Base-by-base conservation (phyloP, 2,113 vertebrate species). In the human (Homo sapiens) region DNA sequence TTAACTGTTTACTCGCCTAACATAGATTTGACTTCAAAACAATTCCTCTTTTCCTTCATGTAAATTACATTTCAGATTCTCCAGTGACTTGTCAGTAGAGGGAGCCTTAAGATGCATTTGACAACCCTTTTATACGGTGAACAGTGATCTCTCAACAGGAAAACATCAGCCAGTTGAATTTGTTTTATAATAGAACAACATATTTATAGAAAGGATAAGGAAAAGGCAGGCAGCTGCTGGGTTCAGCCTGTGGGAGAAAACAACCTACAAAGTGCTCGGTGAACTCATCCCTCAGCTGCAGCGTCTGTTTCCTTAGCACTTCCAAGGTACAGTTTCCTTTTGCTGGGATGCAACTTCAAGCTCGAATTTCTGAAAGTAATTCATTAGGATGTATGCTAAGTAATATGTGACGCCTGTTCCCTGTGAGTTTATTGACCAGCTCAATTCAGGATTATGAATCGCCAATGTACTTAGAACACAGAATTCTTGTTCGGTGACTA, bases 391-490 rank as follows among this genome's bases (percentile, higher is more conserved):
- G 5, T 5, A 6, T 0, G 4, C 59, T 70, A 18, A 48, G 5
- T 11, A 9, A 6, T 4, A 5, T 1, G 38, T 0, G 1, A 18
- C 8, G 6, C 32, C 43, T 12, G 1, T 48, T 43, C 35, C 38
- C 87, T 4, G 14, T 43, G 59, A 80, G 7, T 18, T 66, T 73
- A 23, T 4, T 10, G 17, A 50, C 10, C 11, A 22, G 17, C 45
- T 35, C 45, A 25, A 57, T 23, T 45, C n/a, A 35, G 72, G 90
- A 55, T 30, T 2, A 0, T 0, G 43, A 27, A 5, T 57, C 23
- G 70, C 40, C 3, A 3, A 18, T 0, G 32, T 2, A 3, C 1
- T 38, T 23, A 64, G n/a, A 20, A 23, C 10, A n/a, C 10, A 32
- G 32, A 16, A 14, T 35, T 9, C 70, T 38, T 2, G 10, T 6